phyloP scores from a whole-genome alignment of 1,140 invertebrate genomes.

The Venturia canescens region DNA sequence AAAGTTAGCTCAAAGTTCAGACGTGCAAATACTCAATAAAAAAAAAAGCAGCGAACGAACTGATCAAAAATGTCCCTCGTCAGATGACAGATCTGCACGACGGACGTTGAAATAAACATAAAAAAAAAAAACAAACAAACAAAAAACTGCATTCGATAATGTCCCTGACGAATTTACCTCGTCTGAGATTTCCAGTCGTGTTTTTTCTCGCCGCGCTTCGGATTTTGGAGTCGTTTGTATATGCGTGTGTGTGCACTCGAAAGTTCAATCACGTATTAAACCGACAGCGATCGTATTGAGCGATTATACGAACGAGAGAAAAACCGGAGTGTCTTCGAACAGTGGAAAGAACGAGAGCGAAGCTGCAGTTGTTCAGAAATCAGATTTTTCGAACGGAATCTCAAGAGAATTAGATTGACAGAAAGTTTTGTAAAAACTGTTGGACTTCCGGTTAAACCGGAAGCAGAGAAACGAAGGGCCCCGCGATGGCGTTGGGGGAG shows the following conservation, averaged over 20 bases:
- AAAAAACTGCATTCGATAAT: too few species aligned
- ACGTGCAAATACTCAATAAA: too few species aligned
- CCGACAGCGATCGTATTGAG: neutral
- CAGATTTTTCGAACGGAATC: neutral
- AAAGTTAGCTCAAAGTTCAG: too few species aligned
- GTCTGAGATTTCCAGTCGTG: slow-evolving; percentile 33
- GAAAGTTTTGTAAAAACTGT: slow-evolving; percentile 48
- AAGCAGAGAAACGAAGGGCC: slow-evolving; percentile 27
- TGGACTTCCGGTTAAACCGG: slow-evolving; percentile 53
- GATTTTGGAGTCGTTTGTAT: neutral
- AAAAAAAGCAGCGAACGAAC: too few species aligned
- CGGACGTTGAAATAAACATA: neutral
- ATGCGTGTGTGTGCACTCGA: neutral
- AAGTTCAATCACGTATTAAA: slow-evolving; percentile 10
- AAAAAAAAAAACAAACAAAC: neutral
- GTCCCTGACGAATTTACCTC: slow-evolving; percentile 21
- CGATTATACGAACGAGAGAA: neutral
- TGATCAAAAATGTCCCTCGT: too few species aligned
- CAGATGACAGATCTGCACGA: too few species aligned
- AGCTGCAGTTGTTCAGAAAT: neutral
- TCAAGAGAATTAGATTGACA: too few species aligned
- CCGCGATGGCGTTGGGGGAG: neutral
- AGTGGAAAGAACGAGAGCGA: neutral
- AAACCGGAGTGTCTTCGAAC: neutral
- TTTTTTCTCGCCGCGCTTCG: slow-evolving; percentile 26